Percentiles rank a stretch among this genome's conserved stretches.
phyloP scores from a whole-genome alignment of 2,797 vertebrate genomes.

The Podarcis siculus region DNA sequence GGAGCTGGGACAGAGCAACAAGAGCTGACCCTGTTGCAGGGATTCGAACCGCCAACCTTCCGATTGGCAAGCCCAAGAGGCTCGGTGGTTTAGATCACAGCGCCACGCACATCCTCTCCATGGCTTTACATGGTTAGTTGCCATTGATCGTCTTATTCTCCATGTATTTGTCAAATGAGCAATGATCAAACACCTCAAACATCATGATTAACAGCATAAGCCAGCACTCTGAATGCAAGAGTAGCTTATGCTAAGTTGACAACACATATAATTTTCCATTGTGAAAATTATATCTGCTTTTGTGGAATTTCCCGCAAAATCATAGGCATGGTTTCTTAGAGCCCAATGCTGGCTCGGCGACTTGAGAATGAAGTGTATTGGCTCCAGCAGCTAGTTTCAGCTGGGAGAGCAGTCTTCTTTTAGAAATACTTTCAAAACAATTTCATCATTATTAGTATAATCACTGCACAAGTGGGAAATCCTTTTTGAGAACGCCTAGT shows the following conservation, averaged over 20 bases:
- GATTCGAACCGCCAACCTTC: no score
- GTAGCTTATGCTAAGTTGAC: no score
- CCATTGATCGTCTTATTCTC: no score
- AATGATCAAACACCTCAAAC: neutral
- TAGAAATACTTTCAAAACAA: slow-evolving; percentile 36
- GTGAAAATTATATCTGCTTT: neutral
- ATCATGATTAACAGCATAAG: neutral
- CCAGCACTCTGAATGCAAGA: neutral
- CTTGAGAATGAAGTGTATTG: slow-evolving; percentile 3
- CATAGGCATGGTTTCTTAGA: neutral
- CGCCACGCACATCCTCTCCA: no score
- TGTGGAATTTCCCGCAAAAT: neutral
- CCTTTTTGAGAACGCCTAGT: neutral
- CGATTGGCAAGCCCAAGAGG: no score
- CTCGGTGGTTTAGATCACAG: no score
- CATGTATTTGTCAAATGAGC: no score
- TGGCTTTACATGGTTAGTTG: no score
- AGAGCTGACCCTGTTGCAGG: no score
- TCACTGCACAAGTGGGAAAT: slow-evolving; percentile 21
- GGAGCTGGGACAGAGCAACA: no score
- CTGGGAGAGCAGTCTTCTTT: neutral
- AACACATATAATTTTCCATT: neutral
- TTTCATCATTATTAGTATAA: slow-evolving; percentile 40
- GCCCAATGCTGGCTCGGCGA: neutral
- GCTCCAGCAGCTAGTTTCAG: neutral